Evolutionary conservation across 2,113 vertebrate genomes (phyloP).

Genomic region (Pipra filicauda): DNA sequence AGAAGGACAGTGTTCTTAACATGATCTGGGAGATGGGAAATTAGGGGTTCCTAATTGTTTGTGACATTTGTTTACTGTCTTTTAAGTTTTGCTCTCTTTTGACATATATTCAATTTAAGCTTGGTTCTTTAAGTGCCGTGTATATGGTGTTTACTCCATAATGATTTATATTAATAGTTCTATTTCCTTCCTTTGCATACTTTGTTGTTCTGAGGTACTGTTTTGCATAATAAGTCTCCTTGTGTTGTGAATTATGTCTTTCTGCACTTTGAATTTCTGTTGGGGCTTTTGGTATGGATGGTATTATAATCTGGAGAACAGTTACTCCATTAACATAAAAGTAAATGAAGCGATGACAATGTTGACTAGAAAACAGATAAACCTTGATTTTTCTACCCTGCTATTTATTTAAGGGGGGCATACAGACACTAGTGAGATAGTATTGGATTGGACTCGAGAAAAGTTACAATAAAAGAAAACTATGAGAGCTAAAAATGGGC

Average conservation of each 20-base stretch:
- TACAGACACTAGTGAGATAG: neutral
- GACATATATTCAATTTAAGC: neutral
- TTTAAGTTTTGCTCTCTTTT: neutral
- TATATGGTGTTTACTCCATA: neutral
- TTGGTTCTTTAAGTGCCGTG: neutral
- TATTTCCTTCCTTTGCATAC: neutral
- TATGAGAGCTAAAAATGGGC: neutral
- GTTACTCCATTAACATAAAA: neutral
- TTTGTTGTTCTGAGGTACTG: neutral
- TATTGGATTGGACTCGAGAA: neutral
- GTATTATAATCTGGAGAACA: neutral
- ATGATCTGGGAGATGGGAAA: neutral
- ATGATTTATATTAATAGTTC: neutral
- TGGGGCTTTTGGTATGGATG: neutral
- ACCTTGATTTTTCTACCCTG: neutral
- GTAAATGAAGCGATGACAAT: neutral
- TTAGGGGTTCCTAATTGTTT: neutral
- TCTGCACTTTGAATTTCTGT: neutral
- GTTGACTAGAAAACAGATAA: neutral
- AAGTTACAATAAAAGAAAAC: neutral
- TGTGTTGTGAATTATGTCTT: neutral
- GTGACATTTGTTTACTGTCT: neutral
- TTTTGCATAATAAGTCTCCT: neutral
- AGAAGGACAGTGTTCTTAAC: neutral
- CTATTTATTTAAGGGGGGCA: accelerated